These are phyloP conservation scores for Anguilla pacifica DNA, from an alignment of 2,797 vertebrate species.

Conservation along the genomic window DNA sequence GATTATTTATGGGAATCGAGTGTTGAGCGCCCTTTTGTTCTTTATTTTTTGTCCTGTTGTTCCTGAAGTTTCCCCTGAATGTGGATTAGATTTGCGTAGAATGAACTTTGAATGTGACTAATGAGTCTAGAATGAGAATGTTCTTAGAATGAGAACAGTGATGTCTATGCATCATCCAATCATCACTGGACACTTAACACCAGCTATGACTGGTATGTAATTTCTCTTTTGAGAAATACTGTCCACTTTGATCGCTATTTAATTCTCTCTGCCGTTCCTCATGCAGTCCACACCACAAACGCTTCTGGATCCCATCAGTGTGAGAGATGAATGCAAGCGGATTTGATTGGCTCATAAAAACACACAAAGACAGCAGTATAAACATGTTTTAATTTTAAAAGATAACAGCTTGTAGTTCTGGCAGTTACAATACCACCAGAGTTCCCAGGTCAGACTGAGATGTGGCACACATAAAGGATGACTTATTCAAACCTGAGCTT, in stretches of 20 bases:
- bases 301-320: not conserved
- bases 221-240: too few relatives aligned
- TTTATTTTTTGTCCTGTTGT: too few relatives aligned
- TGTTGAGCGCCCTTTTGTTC: too few relatives aligned
- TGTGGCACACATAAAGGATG: not conserved
- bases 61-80: not conserved
- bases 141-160: not conserved
- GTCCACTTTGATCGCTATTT: too few relatives aligned
- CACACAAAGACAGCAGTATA: not conserved
- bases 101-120: not conserved
- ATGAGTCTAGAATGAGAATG: not conserved
- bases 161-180: not conserved
- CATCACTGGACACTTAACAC: not conserved
- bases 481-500: not conserved
- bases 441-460: not conserved
- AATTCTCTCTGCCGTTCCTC: too few relatives aligned
- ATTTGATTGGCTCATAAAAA: not conserved
- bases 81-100: not conserved
- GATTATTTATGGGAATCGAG: too few relatives aligned
- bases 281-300: not conserved
- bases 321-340: not conserved
- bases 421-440: not conserved
- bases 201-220: too few relatives aligned
- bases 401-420: not conserved
- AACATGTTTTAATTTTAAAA: not conserved